Percentiles rank a stretch among this genome's conserved stretches.
Evolutionary conservation across 2,113 vertebrate species (phyloP).

Genomic region (Crotalus helleri): DNA sequence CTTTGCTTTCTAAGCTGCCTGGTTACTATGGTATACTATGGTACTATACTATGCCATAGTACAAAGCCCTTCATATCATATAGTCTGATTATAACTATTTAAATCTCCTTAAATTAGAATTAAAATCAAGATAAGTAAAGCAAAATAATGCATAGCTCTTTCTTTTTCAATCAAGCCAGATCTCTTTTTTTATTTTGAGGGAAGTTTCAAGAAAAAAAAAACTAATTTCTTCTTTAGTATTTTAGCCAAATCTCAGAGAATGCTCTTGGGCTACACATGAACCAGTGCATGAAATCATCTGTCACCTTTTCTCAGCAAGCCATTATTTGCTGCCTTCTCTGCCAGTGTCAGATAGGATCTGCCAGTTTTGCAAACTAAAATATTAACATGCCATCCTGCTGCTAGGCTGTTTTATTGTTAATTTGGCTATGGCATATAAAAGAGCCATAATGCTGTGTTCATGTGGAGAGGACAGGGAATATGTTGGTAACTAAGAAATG

Average conservation of each 20-base stretch:
- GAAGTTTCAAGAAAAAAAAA: constrained; percentile 21
- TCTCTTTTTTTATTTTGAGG: constrained; percentile 13
- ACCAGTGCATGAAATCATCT: constrained; percentile 54
- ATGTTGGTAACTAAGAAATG: constrained; percentile 10
- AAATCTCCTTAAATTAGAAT: neutral
- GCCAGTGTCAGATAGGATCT: constrained; percentile 52
- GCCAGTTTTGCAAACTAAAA: constrained; percentile 53
- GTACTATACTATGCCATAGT: neutral
- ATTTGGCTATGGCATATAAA: constrained; percentile 47
- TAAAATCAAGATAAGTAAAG: constrained; percentile 19
- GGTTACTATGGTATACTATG: neutral
- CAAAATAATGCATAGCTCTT: neutral
- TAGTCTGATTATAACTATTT: neutral
- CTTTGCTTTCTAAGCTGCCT: neutral
- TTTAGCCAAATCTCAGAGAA: constrained; percentile 45
- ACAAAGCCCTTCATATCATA: neutral
- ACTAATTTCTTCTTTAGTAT: constrained; percentile 39
- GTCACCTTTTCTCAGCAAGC: constrained; percentile 48
- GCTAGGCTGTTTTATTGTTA: constrained; percentile 23
- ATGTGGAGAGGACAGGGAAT: neutral
- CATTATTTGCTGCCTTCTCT: constrained; percentile 49
- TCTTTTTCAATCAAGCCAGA: neutral
- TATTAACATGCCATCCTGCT: constrained; percentile 47
- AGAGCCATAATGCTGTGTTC: constrained; percentile 22
- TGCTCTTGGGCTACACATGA: constrained; percentile 46